phyloP scores from a whole-genome alignment of 2,888 invertebrate species.

The Abrostola tripartita region DNA sequence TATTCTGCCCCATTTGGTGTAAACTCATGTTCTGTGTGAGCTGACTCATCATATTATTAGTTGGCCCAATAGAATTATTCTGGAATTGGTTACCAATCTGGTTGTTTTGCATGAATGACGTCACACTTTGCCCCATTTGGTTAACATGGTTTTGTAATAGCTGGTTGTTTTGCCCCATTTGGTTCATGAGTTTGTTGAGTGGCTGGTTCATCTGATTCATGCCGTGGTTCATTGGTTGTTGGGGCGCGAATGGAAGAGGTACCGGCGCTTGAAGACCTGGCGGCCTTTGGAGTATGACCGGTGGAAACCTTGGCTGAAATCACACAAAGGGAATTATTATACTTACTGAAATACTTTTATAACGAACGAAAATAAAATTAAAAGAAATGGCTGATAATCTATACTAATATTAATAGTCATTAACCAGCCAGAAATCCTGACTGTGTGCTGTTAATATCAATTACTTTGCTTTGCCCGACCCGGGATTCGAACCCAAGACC shows the following conservation, averaged over 20 bases:
- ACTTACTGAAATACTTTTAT: neutral
- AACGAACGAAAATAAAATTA: no score
- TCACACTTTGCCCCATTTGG: conserved; percentile 47
- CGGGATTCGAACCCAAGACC: no score
- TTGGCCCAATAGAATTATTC: conserved; percentile 54
- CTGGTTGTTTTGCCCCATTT: conserved; percentile 62
- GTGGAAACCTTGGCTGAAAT: conserved; percentile 82
- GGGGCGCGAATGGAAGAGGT: conserved; percentile 79
- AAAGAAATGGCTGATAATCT: neutral
- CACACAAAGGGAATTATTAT: neutral
- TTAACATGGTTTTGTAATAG: conserved; percentile 63
- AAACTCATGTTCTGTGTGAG: conserved; percentile 50
- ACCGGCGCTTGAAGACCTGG: conserved; percentile 81
- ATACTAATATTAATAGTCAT: neutral
- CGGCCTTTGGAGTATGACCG: conserved; percentile 82
- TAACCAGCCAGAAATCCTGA: no score
- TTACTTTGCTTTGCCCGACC: no score
- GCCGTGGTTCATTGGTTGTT: conserved; percentile 70
- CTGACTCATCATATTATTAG: conserved; percentile 60
- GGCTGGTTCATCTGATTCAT: conserved; percentile 73
- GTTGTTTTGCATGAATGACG: conserved; percentile 64
- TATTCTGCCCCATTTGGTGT: conserved; percentile 63
- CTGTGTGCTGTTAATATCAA: no score
- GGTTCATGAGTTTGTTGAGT: conserved; percentile 71
- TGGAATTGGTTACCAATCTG: conserved; percentile 58